Conservation (phyloP, 2,888 invertebrate species). For the Epiblema foenella region DNA sequence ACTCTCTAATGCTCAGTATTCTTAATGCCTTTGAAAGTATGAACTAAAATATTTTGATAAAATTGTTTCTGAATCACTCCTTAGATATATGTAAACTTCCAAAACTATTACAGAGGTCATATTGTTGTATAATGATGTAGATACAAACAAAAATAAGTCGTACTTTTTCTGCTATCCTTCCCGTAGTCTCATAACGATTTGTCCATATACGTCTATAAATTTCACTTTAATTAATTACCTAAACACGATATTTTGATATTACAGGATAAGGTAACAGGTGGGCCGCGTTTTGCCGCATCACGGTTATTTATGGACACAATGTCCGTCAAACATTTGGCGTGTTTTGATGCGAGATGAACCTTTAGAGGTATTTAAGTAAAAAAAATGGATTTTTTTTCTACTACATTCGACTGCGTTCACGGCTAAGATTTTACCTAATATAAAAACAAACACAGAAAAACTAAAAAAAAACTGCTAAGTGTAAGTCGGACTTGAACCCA, state of each 20-base stretch:
- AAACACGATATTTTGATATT: conserved; percentile 74
- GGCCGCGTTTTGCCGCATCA: conserved; percentile 57
- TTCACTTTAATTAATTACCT: conserved; percentile 77
- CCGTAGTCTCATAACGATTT: conserved; percentile 66
- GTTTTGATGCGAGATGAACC: conserved; percentile 11
- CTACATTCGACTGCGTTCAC: too few relatives aligned
- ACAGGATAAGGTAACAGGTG: conserved; percentile 78
- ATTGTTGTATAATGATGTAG: too few relatives aligned
- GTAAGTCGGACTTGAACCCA: too few relatives aligned
- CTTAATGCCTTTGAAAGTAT: neutral
- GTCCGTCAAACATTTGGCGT: conserved; percentile 43
- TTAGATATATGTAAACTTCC: too few relatives aligned
- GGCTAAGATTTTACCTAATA: too few relatives aligned
- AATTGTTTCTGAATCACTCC: too few relatives aligned
- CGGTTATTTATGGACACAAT: conserved; percentile 36
- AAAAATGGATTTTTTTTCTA: neutral
- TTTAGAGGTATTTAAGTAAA: neutral
- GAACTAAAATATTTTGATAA: too few relatives aligned
- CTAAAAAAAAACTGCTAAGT: too few relatives aligned
- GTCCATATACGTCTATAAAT: conserved; percentile 73
- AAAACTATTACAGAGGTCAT: too few relatives aligned
- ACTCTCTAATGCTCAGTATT: too few relatives aligned
- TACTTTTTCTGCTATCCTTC: conserved; percentile 57
- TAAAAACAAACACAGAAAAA: too few relatives aligned
- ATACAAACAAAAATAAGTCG: neutral